These are phyloP conservation scores for silkworm (Bombyx mori) DNA, from an alignment of 1,140 invertebrate species.

Conservation along the genomic window ASM3026992v2 NC_085128.1:15881501-15882000, in stretches of 20 bases:
- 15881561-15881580: no score
- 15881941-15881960: constrained; percentile 75
- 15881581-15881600: no score
- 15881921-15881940: constrained; percentile 73
- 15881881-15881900: constrained; percentile 69
- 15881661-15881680: not conserved
- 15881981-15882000: constrained; percentile 69
- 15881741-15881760: not conserved
- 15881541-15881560: no score
- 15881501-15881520: no score
- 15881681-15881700: constrained; percentile 5
- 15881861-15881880: constrained; percentile 71
- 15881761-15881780: constrained; percentile 26
- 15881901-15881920: constrained; percentile 67
- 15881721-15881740: constrained; percentile 9
- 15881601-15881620: no score
- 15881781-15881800: constrained; percentile 25
- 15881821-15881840: constrained; percentile 28
- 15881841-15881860: constrained; percentile 37
- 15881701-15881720: constrained; percentile 10
- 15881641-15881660: no score
- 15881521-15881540: no score
- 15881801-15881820: constrained; percentile 15
- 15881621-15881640: no score
- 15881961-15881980: constrained; percentile 65